Evolutionary conservation across 1,140 invertebrate species (phyloP), one percentile per base, ranked within the genome.

Genomic region (Globodera ellingtonae): DNA sequence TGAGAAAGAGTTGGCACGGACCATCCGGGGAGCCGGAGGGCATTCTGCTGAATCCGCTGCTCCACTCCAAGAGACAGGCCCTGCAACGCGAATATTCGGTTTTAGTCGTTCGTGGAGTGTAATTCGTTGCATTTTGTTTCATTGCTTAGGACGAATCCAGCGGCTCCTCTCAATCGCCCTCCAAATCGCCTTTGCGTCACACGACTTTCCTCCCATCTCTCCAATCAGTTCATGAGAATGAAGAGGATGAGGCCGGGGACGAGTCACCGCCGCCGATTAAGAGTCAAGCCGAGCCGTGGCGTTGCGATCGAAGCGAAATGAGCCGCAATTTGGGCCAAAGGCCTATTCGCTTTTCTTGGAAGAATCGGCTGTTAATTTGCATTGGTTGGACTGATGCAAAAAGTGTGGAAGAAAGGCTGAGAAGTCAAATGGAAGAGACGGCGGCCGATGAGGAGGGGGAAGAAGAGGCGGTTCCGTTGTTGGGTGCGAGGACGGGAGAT

Each of bases 301-400:
- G 4, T 35, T 1, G 62, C 72, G 74, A 62, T 62, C 75, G 9
- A n/a, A 18, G 44, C 35, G 52, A 24, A 78, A 44, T 21, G 47
- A 5, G 47, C n/a, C 67, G 48, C 24, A 72, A 73, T 4, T 9
- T n/a, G 44, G 44, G 24, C 59, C 24, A 81, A 24, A 13, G 15
- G 10, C 79, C 80, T 6, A 15, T 82, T n/a, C 79, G 62, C 15
- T 77, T 82, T 46, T 82, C 81, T 13, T 82, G 81, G 81, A 52
- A 52, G 59, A 48, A 82, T 24, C 13, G 73, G 6, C 62, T 82
- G 24, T 62, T 82, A n/a, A 62, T 82, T 13, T 82, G 81, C 59
- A 81, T 83, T 21, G 81, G 81, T 52, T 73, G 76, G 81, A 73
- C 81, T n/a, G 71, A 82, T 82, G 79, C 82, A 7, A 65, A 48